These are phyloP conservation scores for Oplegnathus fasciatus DNA, from an alignment of 2,113 vertebrate species.

Conservation along the genomic window DNA sequence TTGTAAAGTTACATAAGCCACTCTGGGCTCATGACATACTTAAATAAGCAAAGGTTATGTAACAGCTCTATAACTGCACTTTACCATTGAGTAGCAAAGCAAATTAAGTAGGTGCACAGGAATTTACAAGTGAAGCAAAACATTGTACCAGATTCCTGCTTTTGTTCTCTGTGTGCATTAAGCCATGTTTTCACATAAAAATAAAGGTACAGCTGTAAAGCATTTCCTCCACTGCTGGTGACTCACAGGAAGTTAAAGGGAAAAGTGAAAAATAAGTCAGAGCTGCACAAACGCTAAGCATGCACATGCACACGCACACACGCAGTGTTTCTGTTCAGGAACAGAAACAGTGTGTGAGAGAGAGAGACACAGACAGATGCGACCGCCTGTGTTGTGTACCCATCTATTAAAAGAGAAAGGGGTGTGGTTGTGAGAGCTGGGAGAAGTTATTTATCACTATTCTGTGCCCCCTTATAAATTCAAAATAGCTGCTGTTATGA, in stretches of 20 bases:
- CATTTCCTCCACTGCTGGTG: slow-evolving; percentile 80
- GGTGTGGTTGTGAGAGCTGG: slow-evolving; percentile 44
- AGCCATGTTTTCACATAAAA: slow-evolving; percentile 82
- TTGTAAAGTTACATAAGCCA: slow-evolving; percentile 86
- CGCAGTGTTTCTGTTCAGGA: slow-evolving; percentile 4
- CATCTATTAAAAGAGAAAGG: slow-evolving; percentile 61
- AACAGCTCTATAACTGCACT: slow-evolving; percentile 81
- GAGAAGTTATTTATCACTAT: slow-evolving; percentile 77
- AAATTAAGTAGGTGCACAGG: slow-evolving; percentile 84
- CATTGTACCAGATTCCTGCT: slow-evolving; percentile 82
- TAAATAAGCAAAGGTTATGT: slow-evolving; percentile 85
- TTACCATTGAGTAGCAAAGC: slow-evolving; percentile 77
- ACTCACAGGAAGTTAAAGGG: slow-evolving; percentile 85
- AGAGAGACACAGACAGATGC: slow-evolving; percentile 29
- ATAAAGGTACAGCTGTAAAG: slow-evolving; percentile 84
- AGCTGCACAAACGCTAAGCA: slow-evolving; percentile 59
- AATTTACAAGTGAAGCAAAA: slow-evolving; percentile 85
- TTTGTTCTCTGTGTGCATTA: slow-evolving; percentile 83
- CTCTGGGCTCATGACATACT: slow-evolving; percentile 84
- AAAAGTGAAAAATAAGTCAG: slow-evolving; percentile 82
- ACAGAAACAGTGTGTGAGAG: not conserved
- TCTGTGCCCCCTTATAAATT: slow-evolving; percentile 77
- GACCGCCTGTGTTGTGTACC: slow-evolving; percentile 52
- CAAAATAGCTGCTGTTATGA: slow-evolving; percentile 75
- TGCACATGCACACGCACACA: slow-evolving; percentile 44